Evolutionary conservation across 2,888 invertebrate species (phyloP).

Genomic region (Megastigmus dorsalis): DNA sequence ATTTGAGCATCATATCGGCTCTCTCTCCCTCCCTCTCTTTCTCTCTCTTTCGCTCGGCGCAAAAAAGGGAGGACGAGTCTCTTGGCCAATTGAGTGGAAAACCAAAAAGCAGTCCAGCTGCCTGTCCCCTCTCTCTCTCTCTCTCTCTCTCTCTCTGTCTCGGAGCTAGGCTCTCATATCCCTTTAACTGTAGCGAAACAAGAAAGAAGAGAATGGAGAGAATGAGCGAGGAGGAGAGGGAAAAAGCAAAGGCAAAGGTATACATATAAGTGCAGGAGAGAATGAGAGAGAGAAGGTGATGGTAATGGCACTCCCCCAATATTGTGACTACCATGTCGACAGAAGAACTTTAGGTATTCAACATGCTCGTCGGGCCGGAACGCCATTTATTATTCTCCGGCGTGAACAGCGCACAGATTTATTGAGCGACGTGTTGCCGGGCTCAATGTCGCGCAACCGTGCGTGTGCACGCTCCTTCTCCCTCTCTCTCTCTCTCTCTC

Average conservation of each 20-base stretch:
- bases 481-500: neutral
- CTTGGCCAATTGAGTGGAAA: conserved; percentile 40
- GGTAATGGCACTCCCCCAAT: conserved; percentile 71
- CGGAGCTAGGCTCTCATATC: neutral
- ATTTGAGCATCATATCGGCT: conserved; percentile 8
- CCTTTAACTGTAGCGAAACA: conserved; percentile 49
- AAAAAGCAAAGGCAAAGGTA: too few species aligned
- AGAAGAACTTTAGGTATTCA: conserved; percentile 67
- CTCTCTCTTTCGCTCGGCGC: neutral
- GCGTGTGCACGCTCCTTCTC: conserved; percentile 57
- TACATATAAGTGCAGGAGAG: too few species aligned
- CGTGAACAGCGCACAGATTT: conserved; percentile 63
- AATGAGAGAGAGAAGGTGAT: conserved; percentile 44
- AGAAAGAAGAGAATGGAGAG: neutral
- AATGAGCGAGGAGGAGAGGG: neutral
- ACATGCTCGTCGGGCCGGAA: conserved; percentile 70
- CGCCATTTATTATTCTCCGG: conserved; percentile 70
- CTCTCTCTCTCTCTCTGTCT: neutral
- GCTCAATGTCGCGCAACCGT: conserved; percentile 65
- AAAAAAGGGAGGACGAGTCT: conserved; percentile 8
- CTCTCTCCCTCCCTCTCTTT: neutral
- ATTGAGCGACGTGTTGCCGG: conserved; percentile 70
- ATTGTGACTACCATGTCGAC: conserved; percentile 74
- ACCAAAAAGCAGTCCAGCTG: conserved; percentile 37
- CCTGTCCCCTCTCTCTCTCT: neutral